Percentiles rank a stretch among this genome's conserved stretches.
phyloP scores from a whole-genome alignment of 2,113 vertebrate species.

The Tympanuchus pallidicinctus region DNA sequence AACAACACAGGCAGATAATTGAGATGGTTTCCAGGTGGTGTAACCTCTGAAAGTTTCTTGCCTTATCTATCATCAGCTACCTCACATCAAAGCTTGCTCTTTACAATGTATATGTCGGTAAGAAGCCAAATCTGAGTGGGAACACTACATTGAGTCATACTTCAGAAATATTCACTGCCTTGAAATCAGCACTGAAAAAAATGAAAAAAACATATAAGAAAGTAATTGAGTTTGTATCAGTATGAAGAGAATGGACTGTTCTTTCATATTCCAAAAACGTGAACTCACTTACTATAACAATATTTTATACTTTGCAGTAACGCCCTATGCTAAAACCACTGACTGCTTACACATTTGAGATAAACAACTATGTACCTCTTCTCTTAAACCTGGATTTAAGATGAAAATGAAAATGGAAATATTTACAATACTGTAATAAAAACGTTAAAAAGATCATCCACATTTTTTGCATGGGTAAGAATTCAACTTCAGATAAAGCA shows the following conservation, averaged over 20 bases:
- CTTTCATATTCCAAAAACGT: background rate
- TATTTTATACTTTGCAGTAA: background rate
- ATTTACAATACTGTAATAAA: background rate
- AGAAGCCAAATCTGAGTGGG: background rate
- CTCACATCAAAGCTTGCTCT: background rate
- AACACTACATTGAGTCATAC: background rate
- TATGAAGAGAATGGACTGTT: accelerated
- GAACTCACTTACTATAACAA: background rate
- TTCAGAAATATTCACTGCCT: background rate
- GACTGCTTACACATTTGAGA: background rate
- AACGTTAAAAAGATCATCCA: background rate
- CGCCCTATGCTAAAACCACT: background rate
- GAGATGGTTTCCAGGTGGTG: background rate
- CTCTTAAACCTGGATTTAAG: background rate
- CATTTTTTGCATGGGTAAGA: background rate
- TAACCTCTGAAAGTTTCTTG: background rate
- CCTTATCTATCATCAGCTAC: background rate
- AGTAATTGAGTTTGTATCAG: background rate
- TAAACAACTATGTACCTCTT: background rate
- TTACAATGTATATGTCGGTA: accelerated
- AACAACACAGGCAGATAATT: background rate
- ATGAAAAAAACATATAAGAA: background rate
- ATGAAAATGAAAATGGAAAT: background rate
- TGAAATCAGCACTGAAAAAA: background rate
- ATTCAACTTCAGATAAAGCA: background rate